Evolutionary conservation across 2,113 vertebrate species (phyloP).

Genomic region (Engystomops pustulosus): DNA sequence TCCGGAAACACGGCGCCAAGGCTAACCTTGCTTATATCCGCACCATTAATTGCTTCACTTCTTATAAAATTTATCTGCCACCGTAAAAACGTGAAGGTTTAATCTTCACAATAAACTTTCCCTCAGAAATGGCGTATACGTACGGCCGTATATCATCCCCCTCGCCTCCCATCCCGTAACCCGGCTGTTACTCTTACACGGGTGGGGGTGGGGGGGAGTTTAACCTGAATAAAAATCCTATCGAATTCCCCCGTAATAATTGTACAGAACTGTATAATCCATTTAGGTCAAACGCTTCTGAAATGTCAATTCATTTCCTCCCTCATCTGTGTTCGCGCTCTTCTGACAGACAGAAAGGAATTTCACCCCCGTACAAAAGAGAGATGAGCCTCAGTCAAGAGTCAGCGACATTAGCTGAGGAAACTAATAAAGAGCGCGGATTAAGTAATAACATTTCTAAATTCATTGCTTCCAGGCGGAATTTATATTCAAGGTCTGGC

Average conservation of each 20-base stretch:
- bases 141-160: background rate
- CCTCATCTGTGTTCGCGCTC: background rate
- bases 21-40: background rate
- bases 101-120: conserved; percentile 21
- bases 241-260: conserved; percentile 56
- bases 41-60: conserved; percentile 15
- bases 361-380: conserved; percentile 49
- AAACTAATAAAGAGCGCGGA: conserved; percentile 57
- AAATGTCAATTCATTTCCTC: conserved; percentile 59
- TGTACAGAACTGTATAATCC: conserved; percentile 57
- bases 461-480: conserved; percentile 59
- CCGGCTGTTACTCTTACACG: conserved; percentile 42
- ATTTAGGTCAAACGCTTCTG: conserved; percentile 58
- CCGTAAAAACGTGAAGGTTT: conserved; percentile 3
- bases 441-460: conserved; percentile 60
- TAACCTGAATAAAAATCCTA: conserved; percentile 53
- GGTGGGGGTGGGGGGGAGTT: too few species aligned
- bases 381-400: conserved; percentile 55
- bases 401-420: conserved; percentile 50
- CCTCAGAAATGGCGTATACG: background rate
- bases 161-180: background rate
- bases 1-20: background rate
- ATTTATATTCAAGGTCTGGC: conserved; percentile 67
- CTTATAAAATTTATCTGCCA: conserved; percentile 12
- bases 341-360: conserved; percentile 43